These are phyloP conservation scores for Rhamphomyia laevipes DNA, from an alignment of 2,888 invertebrate species.

Conservation along the genomic window DNA sequence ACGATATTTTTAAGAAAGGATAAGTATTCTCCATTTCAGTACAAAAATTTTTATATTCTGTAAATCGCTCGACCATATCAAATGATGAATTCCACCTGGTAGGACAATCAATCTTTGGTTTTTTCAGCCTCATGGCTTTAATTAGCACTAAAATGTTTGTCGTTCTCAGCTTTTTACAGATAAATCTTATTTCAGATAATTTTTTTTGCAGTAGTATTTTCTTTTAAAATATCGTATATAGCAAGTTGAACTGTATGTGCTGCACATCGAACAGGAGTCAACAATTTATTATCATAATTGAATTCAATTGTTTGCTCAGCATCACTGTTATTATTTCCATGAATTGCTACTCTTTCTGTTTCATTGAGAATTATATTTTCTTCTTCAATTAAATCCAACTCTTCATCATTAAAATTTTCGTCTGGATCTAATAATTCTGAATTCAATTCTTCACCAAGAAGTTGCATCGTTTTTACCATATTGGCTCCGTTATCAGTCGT, in stretches of 20 bases:
- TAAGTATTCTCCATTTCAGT: neutral
- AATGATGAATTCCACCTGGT: conserved; percentile 1
- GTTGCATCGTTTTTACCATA: conserved; percentile 1
- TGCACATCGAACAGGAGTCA: conserved; percentile 1
- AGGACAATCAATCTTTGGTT: neutral
- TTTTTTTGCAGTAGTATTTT: neutral
- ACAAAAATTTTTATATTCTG: conserved; percentile 3
- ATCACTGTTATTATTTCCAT: neutral
- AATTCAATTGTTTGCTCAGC: neutral
- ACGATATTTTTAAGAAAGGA: neutral
- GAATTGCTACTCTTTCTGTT: neutral
- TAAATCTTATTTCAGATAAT: conserved; percentile 1
- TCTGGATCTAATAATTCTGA: neutral
- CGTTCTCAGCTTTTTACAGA: neutral
- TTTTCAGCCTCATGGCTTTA: neutral
- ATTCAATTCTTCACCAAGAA: neutral
- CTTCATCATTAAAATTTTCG: neutral
- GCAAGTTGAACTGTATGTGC: conserved; percentile 1
- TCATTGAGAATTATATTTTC: neutral
- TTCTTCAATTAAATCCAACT: neutral
- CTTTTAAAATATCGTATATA: conserved; percentile 1
- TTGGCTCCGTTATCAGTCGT: conserved; percentile 1
- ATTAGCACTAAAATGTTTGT: conserved; percentile 1
- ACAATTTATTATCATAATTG: neutral
- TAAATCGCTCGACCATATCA: conserved; percentile 1